phyloP scores from a whole-genome alignment of 2,888 invertebrate species.

The Liposcelis brunnea region DNA sequence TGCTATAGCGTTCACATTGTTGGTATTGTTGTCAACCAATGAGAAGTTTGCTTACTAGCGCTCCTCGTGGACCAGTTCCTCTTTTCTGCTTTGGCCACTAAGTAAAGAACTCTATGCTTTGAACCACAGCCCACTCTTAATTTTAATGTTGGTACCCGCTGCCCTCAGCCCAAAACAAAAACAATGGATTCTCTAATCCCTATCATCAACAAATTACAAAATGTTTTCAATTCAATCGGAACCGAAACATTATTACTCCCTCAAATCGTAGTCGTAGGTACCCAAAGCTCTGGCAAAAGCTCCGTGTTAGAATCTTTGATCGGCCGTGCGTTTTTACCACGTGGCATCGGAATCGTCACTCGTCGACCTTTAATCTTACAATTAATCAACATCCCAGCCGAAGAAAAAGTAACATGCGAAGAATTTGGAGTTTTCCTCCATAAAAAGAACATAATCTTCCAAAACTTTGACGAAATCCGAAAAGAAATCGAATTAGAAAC shows the following conservation, averaged over 20 bases:
- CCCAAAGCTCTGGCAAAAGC: constrained; percentile 46
- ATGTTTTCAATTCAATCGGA: constrained; percentile 44
- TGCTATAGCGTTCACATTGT: too few relatives aligned
- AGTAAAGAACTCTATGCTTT: too few relatives aligned
- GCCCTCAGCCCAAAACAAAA: neutral
- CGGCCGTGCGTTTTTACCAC: constrained; percentile 41
- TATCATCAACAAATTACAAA: constrained; percentile 45
- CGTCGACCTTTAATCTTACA: constrained; percentile 35
- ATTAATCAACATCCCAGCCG: constrained; percentile 12
- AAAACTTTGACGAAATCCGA: constrained; percentile 37
- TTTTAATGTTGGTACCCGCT: too few relatives aligned
- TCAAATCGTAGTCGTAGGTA: constrained; percentile 46
- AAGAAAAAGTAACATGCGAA: constrained; percentile 27
- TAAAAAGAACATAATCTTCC: constrained; percentile 35
- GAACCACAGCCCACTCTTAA: too few relatives aligned
- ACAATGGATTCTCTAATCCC: constrained; percentile 27
- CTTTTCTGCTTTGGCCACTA: too few relatives aligned
- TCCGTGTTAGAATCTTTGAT: constrained; percentile 45
- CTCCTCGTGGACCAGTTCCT: too few relatives aligned
- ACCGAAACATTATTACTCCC: constrained; percentile 38
- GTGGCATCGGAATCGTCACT: constrained; percentile 45
- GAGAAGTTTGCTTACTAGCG: too few relatives aligned
- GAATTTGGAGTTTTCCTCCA: constrained; percentile 45
- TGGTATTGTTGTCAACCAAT: too few relatives aligned
- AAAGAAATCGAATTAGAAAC: constrained; percentile 42